phyloP scores from a whole-genome alignment of 2,797 vertebrate genomes.

The Novumbra hubbsi region DNA sequence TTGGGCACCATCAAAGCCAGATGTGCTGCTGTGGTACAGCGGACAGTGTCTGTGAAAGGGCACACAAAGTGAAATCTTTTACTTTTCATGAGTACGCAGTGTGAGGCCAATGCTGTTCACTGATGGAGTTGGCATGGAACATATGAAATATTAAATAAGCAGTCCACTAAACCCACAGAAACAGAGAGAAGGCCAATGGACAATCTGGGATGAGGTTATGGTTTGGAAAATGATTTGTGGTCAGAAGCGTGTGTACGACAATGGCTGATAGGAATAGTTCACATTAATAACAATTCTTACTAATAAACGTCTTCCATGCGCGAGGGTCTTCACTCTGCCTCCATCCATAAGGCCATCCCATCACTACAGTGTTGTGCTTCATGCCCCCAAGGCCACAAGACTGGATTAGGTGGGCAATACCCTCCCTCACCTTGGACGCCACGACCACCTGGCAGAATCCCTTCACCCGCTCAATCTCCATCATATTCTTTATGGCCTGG shows the following conservation, averaged over 20 bases:
- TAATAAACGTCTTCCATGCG: constrained; percentile 98
- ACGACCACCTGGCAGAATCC: constrained; percentile 98
- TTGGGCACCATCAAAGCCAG: constrained; percentile 96
- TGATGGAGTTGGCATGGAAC: not conserved
- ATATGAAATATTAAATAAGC: not conserved
- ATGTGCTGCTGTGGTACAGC: constrained; percentile 95
- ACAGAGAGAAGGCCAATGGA: not conserved
- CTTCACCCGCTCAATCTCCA: constrained; percentile 96
- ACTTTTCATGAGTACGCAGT: not conserved
- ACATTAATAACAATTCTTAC: constrained; percentile 66
- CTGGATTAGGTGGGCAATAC: constrained; percentile 93
- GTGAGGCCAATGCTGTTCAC: not conserved
- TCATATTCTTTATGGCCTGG: constrained; percentile 98
- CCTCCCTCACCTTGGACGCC: constrained; percentile 89
- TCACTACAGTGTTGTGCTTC: constrained; percentile 96
- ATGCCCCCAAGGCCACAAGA: constrained; percentile 96
- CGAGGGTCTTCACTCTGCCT: constrained; percentile 96
- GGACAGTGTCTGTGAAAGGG: constrained; percentile 84
- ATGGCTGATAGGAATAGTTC: not conserved
- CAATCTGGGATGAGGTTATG: not conserved
- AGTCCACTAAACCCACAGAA: not conserved
- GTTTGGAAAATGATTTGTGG: not conserved
- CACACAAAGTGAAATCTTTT: constrained; percentile 17
- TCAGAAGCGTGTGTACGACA: not conserved
- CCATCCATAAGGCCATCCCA: constrained; percentile 98